phyloP scores from a whole-genome alignment of 2,888 invertebrate species.

The Xestia xanthographa region DNA sequence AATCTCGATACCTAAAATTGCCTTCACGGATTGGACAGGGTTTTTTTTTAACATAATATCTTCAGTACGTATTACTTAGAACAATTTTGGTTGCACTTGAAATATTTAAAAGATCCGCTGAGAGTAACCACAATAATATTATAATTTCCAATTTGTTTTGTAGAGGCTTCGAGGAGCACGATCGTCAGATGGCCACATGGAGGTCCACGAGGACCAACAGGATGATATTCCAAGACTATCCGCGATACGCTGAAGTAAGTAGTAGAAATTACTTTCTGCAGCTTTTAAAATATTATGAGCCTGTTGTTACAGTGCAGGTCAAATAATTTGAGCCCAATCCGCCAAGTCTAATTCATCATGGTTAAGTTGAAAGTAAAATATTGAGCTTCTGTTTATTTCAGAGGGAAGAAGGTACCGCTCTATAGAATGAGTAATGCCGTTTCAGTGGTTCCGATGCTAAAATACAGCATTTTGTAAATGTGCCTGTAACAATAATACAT shows the following conservation, averaged over 20 bases:
- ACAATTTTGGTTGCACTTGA: neutral
- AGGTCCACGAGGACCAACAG: constrained; percentile 20
- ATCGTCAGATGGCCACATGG: constrained; percentile 31
- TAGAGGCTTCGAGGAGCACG: constrained; percentile 47
- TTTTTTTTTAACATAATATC: neutral
- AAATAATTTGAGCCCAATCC: neutral
- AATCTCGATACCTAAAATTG: no score
- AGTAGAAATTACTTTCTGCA: neutral
- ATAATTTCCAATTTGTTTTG: neutral
- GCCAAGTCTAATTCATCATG: neutral
- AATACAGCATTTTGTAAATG: neutral
- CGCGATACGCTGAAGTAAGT: constrained; percentile 51
- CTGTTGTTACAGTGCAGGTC: neutral
- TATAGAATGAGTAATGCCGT: neutral
- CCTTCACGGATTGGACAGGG: no score
- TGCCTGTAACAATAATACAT: neutral
- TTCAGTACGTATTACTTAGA: neutral
- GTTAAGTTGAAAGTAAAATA: neutral
- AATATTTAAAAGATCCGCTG: neutral
- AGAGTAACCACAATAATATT: neutral
- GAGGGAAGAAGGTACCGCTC: neutral
- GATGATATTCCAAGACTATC: constrained; percentile 51
- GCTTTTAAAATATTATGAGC: neutral
- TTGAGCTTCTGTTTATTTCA: neutral
- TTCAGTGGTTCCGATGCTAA: neutral